phyloP scores from a whole-genome alignment of 2,797 vertebrate species.

The Bucorvus abyssinicus region DNA sequence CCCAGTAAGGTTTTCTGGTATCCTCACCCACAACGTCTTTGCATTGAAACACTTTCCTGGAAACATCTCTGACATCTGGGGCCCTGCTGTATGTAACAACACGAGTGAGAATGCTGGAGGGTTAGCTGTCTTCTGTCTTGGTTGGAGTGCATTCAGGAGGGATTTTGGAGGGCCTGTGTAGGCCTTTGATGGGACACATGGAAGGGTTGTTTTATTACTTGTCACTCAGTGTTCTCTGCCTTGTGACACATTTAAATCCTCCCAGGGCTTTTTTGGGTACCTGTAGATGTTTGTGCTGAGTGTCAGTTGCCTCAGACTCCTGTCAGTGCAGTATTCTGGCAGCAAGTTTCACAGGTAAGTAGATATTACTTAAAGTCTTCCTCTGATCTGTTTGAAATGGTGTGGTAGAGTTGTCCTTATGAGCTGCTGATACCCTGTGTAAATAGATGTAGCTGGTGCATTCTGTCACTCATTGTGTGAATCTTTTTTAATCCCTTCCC shows the following conservation, averaged over 20 bases:
- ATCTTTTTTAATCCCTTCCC: background rate
- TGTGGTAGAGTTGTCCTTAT: background rate
- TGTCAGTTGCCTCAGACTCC: background rate
- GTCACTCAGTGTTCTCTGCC: background rate
- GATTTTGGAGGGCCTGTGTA: accelerated
- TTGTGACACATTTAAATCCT: background rate
- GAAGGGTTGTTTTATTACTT: accelerated
- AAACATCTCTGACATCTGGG: accelerated
- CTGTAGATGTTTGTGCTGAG: background rate
- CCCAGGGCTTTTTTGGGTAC: background rate
- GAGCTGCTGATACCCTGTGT: background rate
- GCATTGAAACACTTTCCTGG: background rate
- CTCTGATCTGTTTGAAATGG: background rate
- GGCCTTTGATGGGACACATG: accelerated
- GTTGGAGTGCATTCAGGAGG: accelerated
- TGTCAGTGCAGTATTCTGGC: background rate
- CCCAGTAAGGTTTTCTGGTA: accelerated
- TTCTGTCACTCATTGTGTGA: background rate
- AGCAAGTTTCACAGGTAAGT: background rate
- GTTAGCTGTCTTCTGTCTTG: background rate
- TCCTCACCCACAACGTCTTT: accelerated
- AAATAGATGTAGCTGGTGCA: background rate
- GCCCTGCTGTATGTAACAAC: accelerated
- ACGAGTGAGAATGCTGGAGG: background rate
- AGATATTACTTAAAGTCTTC: background rate